Percentiles rank a stretch among this genome's conserved stretches.
phyloP scores from a whole-genome alignment of 2,797 vertebrate species.

The Eremophila alpestris region DNA sequence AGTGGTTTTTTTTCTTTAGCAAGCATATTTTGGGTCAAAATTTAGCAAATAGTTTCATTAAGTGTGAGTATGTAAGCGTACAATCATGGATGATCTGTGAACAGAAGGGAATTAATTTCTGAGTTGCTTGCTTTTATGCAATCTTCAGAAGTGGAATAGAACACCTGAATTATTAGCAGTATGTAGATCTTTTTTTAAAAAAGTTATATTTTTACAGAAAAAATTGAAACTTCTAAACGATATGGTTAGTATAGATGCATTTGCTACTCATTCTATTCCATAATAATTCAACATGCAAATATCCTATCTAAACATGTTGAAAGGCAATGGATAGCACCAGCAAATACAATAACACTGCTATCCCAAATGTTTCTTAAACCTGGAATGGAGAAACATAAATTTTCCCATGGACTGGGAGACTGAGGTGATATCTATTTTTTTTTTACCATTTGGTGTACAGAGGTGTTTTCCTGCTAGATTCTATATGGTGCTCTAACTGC shows the following conservation, averaged over 20 bases:
- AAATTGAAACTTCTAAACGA: not conserved
- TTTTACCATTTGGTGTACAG: not conserved
- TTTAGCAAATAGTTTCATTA: not conserved
- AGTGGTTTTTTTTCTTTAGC: not conserved
- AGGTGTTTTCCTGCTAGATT: not conserved
- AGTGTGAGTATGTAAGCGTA: not conserved
- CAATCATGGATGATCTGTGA: not conserved
- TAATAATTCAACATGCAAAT: not conserved
- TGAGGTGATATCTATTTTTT: not conserved
- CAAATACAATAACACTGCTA: not conserved
- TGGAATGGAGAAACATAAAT: not conserved
- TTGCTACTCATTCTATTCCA: not conserved
- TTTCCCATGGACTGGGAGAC: not conserved
- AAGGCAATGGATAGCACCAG: not conserved
- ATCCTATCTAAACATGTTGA: not conserved
- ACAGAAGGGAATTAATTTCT: not conserved
- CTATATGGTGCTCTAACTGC: not conserved
- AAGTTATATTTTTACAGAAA: not conserved
- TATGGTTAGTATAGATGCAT: not conserved
- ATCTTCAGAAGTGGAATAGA: not conserved
- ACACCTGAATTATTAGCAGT: not conserved
- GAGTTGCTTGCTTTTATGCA: not conserved
- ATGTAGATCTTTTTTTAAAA: rapidly evolving
- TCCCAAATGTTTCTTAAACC: not conserved
- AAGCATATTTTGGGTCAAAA: not conserved